phyloP scores from a whole-genome alignment of 2,797 vertebrate genomes.

The Glossophaga mutica region DNA sequence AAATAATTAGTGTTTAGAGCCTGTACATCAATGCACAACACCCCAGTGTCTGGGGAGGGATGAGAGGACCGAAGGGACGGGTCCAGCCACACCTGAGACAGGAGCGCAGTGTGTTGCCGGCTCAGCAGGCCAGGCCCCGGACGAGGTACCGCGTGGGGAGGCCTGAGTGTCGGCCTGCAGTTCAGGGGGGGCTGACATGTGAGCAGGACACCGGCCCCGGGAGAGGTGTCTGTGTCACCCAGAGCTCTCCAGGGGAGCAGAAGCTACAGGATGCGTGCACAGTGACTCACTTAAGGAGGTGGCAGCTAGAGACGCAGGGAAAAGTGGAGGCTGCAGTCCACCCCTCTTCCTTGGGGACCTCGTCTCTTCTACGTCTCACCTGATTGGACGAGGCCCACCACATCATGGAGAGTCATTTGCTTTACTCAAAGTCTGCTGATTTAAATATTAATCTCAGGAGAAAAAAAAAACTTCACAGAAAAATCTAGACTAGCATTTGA shows the following conservation, averaged over 20 bases:
- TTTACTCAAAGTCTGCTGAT: not conserved
- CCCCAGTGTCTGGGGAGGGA: not conserved
- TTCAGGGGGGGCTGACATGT: too few relatives aligned
- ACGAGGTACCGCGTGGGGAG: not conserved
- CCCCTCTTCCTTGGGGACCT: not conserved
- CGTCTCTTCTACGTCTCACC: not conserved
- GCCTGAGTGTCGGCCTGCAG: not conserved
- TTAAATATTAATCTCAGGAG: not conserved
- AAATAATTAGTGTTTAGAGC: not conserved
- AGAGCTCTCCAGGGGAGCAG: not conserved
- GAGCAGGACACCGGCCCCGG: not conserved
- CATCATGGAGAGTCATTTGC: rapidly evolving
- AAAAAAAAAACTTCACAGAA: not conserved
- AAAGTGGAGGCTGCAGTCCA: too few relatives aligned
- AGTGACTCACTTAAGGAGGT: too few relatives aligned
- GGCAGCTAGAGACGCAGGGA: not conserved
- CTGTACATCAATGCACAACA: rapidly evolving
- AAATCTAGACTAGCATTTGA: not conserved
- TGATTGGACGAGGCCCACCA: not conserved
- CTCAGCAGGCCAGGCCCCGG: not conserved
- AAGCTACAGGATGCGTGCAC: not conserved
- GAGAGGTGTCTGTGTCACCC: not conserved
- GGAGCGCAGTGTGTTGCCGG: too few relatives aligned
- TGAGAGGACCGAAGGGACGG: too few relatives aligned
- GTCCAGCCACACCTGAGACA: too few relatives aligned